These are phyloP conservation scores for Pedicia rivosa DNA, from an alignment of 2,888 invertebrate species.

Conservation along the genomic window DNA sequence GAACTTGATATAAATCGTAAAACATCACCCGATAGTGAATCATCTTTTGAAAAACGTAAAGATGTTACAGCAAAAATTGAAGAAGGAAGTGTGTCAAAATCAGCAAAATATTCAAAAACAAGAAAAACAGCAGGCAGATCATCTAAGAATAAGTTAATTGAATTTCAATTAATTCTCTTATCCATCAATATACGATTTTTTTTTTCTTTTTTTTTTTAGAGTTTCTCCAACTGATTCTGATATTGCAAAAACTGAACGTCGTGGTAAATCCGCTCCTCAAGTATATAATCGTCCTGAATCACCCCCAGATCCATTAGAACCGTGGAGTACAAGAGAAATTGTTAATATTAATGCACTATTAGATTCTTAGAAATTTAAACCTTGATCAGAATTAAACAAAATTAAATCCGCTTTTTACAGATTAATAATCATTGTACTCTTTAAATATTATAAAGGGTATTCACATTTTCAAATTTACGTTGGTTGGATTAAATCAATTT, in stretches of 20 bases:
- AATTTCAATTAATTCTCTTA: not conserved
- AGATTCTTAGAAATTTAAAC: constrained; percentile 21
- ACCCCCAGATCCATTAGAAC: constrained; percentile 47
- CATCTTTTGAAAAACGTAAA: too few relatives aligned
- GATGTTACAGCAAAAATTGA: not conserved
- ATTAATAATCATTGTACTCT: too few relatives aligned
- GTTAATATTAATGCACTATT: constrained; percentile 55
- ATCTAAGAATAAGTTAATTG: constrained; percentile 4
- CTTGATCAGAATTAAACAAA: too few relatives aligned
- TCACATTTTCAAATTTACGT: too few relatives aligned
- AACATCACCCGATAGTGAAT: constrained; percentile 5
- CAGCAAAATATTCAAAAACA: constrained; percentile 6
- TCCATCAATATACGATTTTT: not conserved
- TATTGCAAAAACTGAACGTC: constrained; percentile 16
- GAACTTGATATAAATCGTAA: constrained; percentile 20
- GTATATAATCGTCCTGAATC: constrained; percentile 23
- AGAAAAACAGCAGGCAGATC: constrained; percentile 6
- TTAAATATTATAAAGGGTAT: too few relatives aligned
- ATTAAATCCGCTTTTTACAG: too few relatives aligned
- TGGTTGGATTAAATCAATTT: too few relatives aligned
- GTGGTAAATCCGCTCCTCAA: constrained; percentile 27
- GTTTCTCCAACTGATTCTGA: constrained; percentile 10
- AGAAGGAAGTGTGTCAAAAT: not conserved
- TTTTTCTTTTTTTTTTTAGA: constrained; percentile 9
- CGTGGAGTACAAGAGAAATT: constrained; percentile 56